Percentiles rank a stretch among this genome's conserved stretches.
These are phyloP conservation scores for Cloeon dipterum DNA, from an alignment of 2,888 invertebrate genomes.

Conservation along the genomic window DNA sequence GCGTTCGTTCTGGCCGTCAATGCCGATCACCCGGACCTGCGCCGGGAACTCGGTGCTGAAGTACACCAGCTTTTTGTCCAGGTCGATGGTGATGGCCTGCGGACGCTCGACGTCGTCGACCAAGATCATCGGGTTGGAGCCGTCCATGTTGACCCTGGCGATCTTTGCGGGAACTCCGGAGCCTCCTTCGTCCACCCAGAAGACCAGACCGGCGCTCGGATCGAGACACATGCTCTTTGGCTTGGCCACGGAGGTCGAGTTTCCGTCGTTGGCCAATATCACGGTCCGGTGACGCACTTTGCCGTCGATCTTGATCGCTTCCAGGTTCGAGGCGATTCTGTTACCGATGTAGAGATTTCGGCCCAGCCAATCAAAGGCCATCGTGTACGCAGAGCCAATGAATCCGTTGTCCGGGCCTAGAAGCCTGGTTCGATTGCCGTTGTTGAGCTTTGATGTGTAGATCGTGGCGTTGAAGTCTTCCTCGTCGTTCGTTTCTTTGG, in stretches of 20 bases:
- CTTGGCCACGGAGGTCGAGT: constrained; percentile 58
- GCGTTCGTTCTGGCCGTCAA: constrained; percentile 43
- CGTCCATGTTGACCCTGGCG: constrained; percentile 83
- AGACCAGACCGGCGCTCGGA: constrained; percentile 80
- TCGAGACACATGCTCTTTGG: constrained; percentile 77
- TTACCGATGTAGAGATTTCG: constrained; percentile 87
- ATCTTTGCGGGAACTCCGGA: constrained; percentile 74
- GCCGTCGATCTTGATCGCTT: constrained; percentile 67
- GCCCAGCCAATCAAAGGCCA: constrained; percentile 95
- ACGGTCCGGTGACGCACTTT: constrained; percentile 63
- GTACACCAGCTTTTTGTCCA: constrained; percentile 61
- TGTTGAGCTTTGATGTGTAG: constrained; percentile 60
- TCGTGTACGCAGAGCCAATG: constrained; percentile 69
- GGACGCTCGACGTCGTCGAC: constrained; percentile 46
- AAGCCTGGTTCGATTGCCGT: constrained; percentile 64
- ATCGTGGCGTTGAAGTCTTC: constrained; percentile 49
- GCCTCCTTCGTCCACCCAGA: constrained; percentile 93
- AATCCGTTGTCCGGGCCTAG: constrained; percentile 61
- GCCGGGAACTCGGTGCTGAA: constrained; percentile 64
- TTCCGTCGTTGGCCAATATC: constrained; percentile 75
- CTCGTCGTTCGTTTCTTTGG: constrained; percentile 38
- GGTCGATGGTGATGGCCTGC: constrained; percentile 67
- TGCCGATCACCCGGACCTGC: constrained; percentile 33
- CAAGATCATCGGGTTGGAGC: constrained; percentile 50
- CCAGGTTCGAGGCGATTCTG: constrained; percentile 69